Conservation (phyloP, 2,797 vertebrate species). For the Brachymystax lenok region DNA sequence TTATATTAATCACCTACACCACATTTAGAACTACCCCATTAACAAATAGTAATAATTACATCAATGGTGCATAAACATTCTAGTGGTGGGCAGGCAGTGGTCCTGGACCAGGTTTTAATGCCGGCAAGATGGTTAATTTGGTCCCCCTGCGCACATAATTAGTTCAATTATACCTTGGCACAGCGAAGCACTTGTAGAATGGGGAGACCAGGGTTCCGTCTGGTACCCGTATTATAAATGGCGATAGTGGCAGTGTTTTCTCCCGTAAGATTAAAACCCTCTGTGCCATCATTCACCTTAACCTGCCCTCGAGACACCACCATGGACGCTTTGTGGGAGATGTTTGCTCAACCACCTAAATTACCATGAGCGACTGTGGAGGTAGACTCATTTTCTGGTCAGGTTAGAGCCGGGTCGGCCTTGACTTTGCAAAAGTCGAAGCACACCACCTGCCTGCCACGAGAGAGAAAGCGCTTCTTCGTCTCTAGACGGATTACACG, state of each 20-base stretch:
- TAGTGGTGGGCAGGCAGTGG: constrained; percentile 44
- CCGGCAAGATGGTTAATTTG: constrained; percentile 61
- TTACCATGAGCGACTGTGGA: constrained; percentile 62
- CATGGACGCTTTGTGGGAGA: constrained; percentile 53
- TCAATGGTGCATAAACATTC: constrained; percentile 41
- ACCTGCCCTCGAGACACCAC: constrained; percentile 46
- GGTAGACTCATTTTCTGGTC: constrained; percentile 61
- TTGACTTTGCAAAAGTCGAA: constrained; percentile 44
- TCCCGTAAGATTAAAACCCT: constrained; percentile 57
- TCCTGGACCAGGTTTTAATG: constrained; percentile 60
- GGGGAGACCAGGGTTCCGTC: constrained; percentile 44
- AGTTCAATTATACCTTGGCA: constrained; percentile 58
- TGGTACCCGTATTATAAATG: neutral
- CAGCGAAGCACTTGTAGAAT: constrained; percentile 40
- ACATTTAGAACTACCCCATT: constrained; percentile 13
- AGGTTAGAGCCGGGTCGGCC: constrained; percentile 53
- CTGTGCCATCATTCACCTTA: constrained; percentile 57
- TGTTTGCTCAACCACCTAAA: constrained; percentile 70
- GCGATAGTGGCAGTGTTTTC: constrained; percentile 30
- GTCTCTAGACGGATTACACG: constrained; percentile 68
- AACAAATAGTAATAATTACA: constrained; percentile 46
- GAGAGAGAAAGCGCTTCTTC: constrained; percentile 43
- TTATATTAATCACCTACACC: neutral
- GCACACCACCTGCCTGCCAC: constrained; percentile 47
- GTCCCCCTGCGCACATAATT: constrained; percentile 56